A percentile compares a stretch with the other conserved stretches of the same genome.
Conservation (phyloP, 2,888 invertebrate genomes). For the Hemithea aestivaria region DNA sequence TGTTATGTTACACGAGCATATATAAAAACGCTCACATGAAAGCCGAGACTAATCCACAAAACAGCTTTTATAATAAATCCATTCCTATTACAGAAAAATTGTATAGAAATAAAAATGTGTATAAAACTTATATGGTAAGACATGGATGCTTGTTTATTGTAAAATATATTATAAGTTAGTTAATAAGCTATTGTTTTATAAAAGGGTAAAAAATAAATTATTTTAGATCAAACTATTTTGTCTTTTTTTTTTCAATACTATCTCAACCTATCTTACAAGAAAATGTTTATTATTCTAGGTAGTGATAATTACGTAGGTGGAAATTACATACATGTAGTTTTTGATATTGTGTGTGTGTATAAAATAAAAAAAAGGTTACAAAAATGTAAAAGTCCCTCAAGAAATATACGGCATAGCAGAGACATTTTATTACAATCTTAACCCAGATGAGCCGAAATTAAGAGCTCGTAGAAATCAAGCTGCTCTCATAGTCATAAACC, state of each 20-base stretch:
- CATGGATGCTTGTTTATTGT: conserved; percentile 66
- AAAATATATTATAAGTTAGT: conserved; percentile 54
- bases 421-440: background rate
- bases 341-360: too few relatives aligned
- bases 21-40: too few relatives aligned
- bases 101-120: conserved; percentile 49
- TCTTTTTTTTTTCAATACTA: conserved; percentile 10
- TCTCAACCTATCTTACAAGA: too few relatives aligned
- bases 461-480: conserved; percentile 1
- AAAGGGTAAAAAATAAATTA: conserved; percentile 73
- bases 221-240: conserved; percentile 66
- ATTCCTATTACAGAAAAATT: conserved; percentile 39
- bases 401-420: background rate
- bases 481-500: conserved; percentile 2
- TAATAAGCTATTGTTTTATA: conserved; percentile 73
- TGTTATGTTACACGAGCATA: too few relatives aligned
- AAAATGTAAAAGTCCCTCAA: background rate
- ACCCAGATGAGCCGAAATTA: conserved; percentile 1
- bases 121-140: conserved; percentile 48
- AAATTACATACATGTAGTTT: too few relatives aligned
- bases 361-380: too few relatives aligned
- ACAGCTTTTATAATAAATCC: too few relatives aligned
- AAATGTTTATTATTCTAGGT: too few relatives aligned
- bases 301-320: too few relatives aligned
- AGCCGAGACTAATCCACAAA: too few relatives aligned